Conservation (phyloP, 2,797 vertebrate genomes). For the Alauda arvensis region DNA sequence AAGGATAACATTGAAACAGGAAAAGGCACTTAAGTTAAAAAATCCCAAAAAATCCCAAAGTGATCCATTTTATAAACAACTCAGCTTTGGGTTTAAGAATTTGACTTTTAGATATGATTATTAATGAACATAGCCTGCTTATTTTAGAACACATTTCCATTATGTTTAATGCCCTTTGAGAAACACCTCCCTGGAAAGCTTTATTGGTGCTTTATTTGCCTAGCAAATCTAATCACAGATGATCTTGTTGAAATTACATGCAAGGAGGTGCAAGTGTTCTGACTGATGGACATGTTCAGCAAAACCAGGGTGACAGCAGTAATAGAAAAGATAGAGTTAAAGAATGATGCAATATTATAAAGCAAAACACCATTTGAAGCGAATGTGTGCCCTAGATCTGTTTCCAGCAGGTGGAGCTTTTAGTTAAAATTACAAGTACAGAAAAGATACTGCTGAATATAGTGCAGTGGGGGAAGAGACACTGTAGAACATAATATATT, state of each 20-base stretch:
- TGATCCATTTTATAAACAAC: not conserved
- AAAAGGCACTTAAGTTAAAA: not conserved
- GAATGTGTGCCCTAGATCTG: not conserved
- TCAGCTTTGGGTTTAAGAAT: not conserved
- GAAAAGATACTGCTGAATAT: not conserved
- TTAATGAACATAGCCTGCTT: not conserved
- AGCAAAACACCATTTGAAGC: not conserved
- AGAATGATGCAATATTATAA: not conserved
- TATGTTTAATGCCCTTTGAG: not conserved
- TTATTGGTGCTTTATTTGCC: not conserved
- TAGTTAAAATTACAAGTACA: slow-evolving; percentile 15
- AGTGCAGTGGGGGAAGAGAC: not conserved
- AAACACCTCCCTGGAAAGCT: not conserved
- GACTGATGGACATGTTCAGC: not conserved
- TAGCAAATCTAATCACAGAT: not conserved
- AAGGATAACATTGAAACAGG: not conserved
- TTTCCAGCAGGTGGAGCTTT: slow-evolving; percentile 62
- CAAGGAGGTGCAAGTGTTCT: not conserved
- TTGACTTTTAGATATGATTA: not conserved
- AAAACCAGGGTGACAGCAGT: not conserved
- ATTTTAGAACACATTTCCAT: not conserved
- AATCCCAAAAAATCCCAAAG: not conserved
- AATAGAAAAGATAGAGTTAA: not conserved
- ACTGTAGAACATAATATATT: not conserved
- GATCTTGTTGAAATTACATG: not conserved